phyloP scores from a whole-genome alignment of 1,140 invertebrate genomes.

The Trypoxylus dichotomus region DNA sequence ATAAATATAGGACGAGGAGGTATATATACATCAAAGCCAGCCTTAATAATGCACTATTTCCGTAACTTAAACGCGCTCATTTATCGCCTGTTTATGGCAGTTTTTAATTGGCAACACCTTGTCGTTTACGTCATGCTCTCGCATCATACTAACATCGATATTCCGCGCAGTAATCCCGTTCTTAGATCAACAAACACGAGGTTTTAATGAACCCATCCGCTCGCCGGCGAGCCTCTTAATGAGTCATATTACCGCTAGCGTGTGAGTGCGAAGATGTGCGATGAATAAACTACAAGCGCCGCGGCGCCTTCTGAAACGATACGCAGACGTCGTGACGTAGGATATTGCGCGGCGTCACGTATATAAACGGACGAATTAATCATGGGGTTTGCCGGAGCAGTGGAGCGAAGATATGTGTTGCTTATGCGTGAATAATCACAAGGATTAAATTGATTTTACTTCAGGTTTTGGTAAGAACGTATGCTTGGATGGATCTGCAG shows the following conservation, averaged over 20 bases:
- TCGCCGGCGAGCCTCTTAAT: not conserved
- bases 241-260: not conserved
- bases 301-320: not conserved
- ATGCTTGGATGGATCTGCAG: too few species aligned
- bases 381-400: not conserved
- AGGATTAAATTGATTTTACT: too few species aligned
- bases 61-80: too few species aligned
- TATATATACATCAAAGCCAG: too few species aligned
- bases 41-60: too few species aligned
- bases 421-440: not conserved
- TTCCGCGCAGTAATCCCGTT: too few species aligned
- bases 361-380: not conserved
- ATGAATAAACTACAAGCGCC: not conserved
- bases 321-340: too few species aligned
- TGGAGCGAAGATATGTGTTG: not conserved
- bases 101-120: not conserved
- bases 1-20: too few species aligned
- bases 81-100: too few species aligned
- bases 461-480: too few species aligned
- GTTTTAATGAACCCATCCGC: not conserved
- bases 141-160: too few species aligned
- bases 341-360: not conserved
- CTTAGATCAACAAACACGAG: not conserved
- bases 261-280: not conserved
- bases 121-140: too few species aligned